A percentile compares a stretch with the other conserved stretches of the same genome.
These are phyloP conservation scores for Siphlonurus alternatus DNA, from an alignment of 2,888 invertebrate species.

Conservation along the genomic window DNA sequence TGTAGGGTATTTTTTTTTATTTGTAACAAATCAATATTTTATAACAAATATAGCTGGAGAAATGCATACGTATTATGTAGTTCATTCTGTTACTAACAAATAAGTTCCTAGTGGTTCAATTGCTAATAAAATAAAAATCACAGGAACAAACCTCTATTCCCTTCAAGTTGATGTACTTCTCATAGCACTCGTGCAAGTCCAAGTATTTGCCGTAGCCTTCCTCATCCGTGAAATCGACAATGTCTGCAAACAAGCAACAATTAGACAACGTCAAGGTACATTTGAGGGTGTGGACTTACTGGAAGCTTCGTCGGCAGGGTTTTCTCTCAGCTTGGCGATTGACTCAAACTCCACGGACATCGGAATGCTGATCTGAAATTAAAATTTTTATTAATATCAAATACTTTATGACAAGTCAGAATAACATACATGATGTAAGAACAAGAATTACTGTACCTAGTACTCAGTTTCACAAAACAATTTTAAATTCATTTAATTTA, in stretches of 20 bases:
- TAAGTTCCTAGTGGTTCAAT: no score
- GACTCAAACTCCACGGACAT: constrained; percentile 98
- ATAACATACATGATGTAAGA: no score
- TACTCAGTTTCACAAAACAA: no score
- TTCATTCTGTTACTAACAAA: no score
- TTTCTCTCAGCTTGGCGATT: constrained; percentile 72
- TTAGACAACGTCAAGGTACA: background rate
- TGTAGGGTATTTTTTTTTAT: no score
- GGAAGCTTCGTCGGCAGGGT: constrained; percentile 70
- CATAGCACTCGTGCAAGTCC: constrained; percentile 92
- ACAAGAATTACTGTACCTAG: no score
- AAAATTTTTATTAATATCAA: constrained; percentile 6
- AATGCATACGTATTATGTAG: no score
- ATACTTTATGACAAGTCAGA: no score
- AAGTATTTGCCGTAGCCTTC: constrained; percentile 98
- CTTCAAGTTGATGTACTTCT: constrained; percentile 90
- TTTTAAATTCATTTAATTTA: no score
- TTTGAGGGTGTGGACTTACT: constrained; percentile 32
- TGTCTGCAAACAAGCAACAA: constrained; percentile 30
- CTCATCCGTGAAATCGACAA: constrained; percentile 96
- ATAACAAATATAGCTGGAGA: no score
- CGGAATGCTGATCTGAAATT: constrained; percentile 66
- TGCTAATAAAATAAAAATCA: no score
- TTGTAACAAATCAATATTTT: no score
- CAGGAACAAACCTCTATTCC: constrained; percentile 80